These are phyloP conservation scores for Notiomystis cincta DNA, from an alignment of 2,113 vertebrate species.

Conservation along the genomic window DNA sequence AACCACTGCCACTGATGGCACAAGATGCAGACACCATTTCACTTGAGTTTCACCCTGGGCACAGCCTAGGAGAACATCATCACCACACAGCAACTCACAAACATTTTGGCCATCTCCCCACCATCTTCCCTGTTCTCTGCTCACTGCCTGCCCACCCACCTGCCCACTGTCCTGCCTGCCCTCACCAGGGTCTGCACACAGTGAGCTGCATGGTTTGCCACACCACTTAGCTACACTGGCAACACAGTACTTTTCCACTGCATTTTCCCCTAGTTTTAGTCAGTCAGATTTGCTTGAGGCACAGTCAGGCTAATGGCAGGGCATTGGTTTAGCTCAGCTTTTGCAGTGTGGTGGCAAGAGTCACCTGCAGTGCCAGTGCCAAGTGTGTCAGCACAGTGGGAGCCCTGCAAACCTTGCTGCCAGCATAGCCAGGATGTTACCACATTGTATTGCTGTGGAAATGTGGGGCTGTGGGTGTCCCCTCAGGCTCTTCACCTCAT, in stretches of 20 bases:
- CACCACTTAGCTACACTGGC: neutral
- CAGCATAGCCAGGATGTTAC: neutral
- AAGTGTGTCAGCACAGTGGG: neutral
- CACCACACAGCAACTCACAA: neutral
- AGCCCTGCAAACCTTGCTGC: neutral
- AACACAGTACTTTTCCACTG: neutral
- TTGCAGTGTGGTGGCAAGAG: neutral
- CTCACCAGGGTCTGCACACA: accelerated
- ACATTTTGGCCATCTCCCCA: neutral
- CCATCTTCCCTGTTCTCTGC: neutral
- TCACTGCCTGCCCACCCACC: neutral
- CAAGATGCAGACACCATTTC: neutral
- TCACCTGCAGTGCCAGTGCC: neutral
- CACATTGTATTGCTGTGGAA: neutral
- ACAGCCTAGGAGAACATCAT: neutral
- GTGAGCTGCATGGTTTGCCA: neutral
- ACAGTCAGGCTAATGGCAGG: neutral
- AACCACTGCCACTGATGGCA: neutral
- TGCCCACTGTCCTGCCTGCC: neutral
- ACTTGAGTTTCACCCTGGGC: neutral
- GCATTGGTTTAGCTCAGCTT: neutral
- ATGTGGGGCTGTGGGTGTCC: neutral
- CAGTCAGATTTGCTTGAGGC: neutral
- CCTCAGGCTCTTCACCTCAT: neutral
- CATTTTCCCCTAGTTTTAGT: neutral